Evolutionary conservation across 2,797 vertebrate genomes (phyloP).

Genomic region (Anas bahamensis): DNA sequence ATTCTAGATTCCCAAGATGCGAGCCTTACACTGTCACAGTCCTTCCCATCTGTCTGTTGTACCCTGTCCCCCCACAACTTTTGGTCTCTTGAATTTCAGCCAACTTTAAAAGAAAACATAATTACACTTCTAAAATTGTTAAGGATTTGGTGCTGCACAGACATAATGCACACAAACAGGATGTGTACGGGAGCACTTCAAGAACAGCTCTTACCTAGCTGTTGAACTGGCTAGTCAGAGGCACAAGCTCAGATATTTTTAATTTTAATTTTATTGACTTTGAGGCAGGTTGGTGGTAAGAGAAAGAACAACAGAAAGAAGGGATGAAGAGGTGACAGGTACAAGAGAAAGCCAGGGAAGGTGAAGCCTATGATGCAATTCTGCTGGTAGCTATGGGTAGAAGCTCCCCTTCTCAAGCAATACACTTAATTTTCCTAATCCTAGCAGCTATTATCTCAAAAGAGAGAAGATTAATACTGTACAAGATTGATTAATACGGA

Average conservation of each 20-base stretch:
- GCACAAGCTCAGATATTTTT: not conserved
- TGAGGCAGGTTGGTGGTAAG: not conserved
- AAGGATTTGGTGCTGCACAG: not conserved
- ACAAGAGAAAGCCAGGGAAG: not conserved
- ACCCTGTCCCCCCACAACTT: not conserved
- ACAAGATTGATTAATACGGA: not conserved
- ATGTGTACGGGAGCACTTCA: not conserved
- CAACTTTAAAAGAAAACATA: not conserved
- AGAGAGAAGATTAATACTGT: not conserved
- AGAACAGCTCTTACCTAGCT: not conserved
- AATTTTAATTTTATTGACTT: too few relatives aligned
- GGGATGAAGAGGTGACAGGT: not conserved
- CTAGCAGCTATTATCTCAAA: not conserved
- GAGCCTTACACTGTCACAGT: not conserved
- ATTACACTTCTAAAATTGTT: not conserved
- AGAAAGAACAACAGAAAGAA: not conserved
- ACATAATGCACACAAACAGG: not conserved
- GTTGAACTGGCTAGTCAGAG: not conserved
- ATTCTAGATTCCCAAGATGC: not conserved
- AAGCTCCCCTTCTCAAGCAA: not conserved
- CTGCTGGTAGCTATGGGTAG: not conserved
- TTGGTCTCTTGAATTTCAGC: not conserved
- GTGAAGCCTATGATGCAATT: not conserved
- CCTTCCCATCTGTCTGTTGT: not conserved
- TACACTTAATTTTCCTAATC: not conserved